Evolutionary conservation across 2,113 vertebrate species (phyloP).

Genomic region (Pogonocichla stellata): DNA sequence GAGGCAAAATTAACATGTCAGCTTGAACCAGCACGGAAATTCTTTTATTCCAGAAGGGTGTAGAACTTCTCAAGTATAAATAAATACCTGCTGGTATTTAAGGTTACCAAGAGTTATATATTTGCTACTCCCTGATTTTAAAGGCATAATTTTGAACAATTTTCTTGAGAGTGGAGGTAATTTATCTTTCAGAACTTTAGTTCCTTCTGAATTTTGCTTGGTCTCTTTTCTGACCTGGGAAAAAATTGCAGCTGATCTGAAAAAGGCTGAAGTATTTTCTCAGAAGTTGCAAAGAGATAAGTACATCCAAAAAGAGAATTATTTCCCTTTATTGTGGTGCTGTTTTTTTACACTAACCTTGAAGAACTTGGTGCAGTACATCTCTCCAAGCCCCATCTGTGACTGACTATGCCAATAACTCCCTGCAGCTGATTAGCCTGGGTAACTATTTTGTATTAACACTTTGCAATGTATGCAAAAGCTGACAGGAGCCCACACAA

Average conservation of each 20-base stretch:
- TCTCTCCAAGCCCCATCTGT: not conserved
- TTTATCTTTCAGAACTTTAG: not conserved
- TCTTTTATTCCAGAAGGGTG: not conserved
- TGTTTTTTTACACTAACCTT: not conserved
- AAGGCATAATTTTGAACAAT: not conserved
- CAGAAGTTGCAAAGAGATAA: not conserved
- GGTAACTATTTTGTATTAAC: not conserved
- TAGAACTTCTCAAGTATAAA: not conserved
- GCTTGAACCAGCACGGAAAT: not conserved
- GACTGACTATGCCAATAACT: not conserved
- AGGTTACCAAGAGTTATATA: not conserved
- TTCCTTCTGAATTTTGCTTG: not conserved
- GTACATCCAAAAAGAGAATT: not conserved
- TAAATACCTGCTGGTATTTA: not conserved
- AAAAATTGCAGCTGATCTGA: not conserved
- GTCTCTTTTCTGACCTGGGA: not conserved
- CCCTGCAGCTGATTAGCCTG: not conserved
- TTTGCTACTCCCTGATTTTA: constrained; percentile 10
- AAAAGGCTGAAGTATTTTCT: not conserved
- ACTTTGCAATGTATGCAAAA: not conserved
- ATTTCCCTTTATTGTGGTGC: not conserved
- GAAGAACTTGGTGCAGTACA: not conserved
- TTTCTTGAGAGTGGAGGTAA: not conserved
- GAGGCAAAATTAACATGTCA: not conserved
- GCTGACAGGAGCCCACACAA: not conserved